These are phyloP conservation scores for Eupithecia tripunctaria DNA, from an alignment of 2,888 invertebrate genomes.

Conservation along the genomic window DNA sequence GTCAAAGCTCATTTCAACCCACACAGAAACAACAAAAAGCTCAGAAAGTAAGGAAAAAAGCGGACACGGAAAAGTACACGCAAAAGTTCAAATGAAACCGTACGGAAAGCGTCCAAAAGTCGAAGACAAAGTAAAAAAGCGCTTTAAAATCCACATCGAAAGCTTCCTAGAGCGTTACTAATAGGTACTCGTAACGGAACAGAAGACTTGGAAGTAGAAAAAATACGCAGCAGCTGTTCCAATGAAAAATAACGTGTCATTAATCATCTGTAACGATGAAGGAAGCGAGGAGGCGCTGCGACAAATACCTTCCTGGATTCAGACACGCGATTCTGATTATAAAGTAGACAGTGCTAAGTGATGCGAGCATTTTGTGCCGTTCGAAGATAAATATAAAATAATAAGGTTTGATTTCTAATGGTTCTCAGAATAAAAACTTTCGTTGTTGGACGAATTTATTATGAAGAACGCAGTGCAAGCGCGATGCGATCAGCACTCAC, in stretches of 20 bases:
- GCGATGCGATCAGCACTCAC: too few relatives aligned
- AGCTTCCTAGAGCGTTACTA: conserved; percentile 75
- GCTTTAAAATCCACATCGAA: conserved; percentile 68
- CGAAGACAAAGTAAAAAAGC: conserved; percentile 56
- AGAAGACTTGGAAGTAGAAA: conserved; percentile 76
- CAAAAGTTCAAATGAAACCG: conserved; percentile 54
- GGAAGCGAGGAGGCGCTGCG: conserved; percentile 71
- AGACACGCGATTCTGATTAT: conserved; percentile 2
- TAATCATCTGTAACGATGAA: conserved; percentile 76
- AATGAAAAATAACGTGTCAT: conserved; percentile 81
- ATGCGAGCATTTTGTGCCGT: conserved; percentile 2
- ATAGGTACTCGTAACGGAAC: conserved; percentile 76
- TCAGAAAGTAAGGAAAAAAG: conserved; percentile 45
- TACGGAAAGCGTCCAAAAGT: conserved; percentile 52
- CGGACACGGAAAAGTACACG: conserved; percentile 42
- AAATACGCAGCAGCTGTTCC: conserved; percentile 80
- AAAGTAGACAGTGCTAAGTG: neutral
- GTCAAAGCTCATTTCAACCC: neutral
- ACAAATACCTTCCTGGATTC: conserved; percentile 73
- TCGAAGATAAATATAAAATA: neutral
- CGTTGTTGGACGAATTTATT: too few relatives aligned
- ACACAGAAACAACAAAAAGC: conserved; percentile 23
- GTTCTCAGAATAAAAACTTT: neutral
- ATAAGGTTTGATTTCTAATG: neutral
- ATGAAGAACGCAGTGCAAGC: too few relatives aligned